Evolutionary conservation across 2,797 vertebrate species (phyloP), one percentile per base, ranked within the genome.

Genomic region (Syngnathus rostellatus): DNA sequence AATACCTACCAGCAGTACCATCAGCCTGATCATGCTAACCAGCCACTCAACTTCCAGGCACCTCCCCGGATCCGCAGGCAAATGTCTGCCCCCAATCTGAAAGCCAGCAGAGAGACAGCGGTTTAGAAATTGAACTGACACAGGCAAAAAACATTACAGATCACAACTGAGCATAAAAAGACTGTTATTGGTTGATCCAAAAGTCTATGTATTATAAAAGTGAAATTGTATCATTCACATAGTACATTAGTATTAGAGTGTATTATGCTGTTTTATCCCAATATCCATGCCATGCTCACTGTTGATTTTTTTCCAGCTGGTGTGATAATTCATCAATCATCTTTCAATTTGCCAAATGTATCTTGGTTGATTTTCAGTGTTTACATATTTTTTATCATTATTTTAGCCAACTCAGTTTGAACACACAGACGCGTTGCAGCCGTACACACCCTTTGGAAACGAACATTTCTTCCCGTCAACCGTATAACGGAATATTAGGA

Each of bases 11-110:
- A 84, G 75, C 90, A 88, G 67, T 88, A 90, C 14, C 88, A 89
- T 59, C 92, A 90, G 67, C 72, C 81, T 67, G 92, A 94, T 46
- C 89, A 88, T 37, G 81, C 81, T 6, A 84, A 74, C 83, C 91
- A 92, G 77, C 90, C 88, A 46, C 77, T 82, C 86, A 92, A 85
- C 83, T 95, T 93, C 78, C 92, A 92, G 77, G 91, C 94, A 0
- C 97, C 95, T 14, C 95, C 95, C 0, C 89, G 94, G 68, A 97
- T 99, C 95, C 93, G 95, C 82, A 92, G 97, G 66, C 97, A 99
- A 67, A 83, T 94, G 88, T 99, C 97, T 0, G 95, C 93, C 2
- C 97, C 97, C 12, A 98, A 98, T 86, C 93, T 99, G 77, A 99
- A 99, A 90, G 80, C 93, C 74, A 92, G 94, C 81, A 92, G 91